phyloP scores from a whole-genome alignment of 2,797 vertebrate genomes.

The Lagocephalus sceleratus region DNA sequence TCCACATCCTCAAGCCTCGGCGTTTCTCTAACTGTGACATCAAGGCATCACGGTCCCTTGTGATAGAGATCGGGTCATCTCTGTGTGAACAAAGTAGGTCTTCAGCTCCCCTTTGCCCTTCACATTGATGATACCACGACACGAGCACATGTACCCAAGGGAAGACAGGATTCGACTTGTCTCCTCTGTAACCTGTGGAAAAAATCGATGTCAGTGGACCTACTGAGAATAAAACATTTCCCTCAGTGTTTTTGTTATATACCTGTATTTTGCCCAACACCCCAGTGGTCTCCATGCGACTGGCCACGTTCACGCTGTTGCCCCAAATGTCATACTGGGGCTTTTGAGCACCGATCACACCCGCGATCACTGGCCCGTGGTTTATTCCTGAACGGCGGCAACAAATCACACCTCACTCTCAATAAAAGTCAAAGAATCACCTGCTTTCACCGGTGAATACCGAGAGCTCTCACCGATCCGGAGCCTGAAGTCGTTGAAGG shows the following conservation, averaged over 20 bases:
- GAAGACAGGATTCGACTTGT: slow-evolving; percentile 83
- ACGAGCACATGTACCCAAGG: slow-evolving; percentile 91
- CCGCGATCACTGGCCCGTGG: slow-evolving; percentile 94
- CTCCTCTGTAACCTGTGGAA: slow-evolving; percentile 91
- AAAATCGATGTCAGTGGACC: neutral
- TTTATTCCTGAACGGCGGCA: slow-evolving; percentile 83
- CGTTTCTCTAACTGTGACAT: slow-evolving; percentile 34
- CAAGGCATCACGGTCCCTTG: slow-evolving; percentile 92
- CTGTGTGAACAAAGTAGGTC: slow-evolving; percentile 95
- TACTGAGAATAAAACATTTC: neutral
- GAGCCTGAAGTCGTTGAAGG: slow-evolving; percentile 96
- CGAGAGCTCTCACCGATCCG: slow-evolving; percentile 83
- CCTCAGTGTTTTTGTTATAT: neutral
- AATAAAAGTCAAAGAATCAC: neutral
- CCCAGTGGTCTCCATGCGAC: slow-evolving; percentile 96
- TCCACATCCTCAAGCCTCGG: slow-evolving; percentile 22
- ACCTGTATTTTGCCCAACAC: slow-evolving; percentile 97
- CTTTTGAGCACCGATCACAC: slow-evolving; percentile 97
- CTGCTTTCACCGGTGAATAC: neutral
- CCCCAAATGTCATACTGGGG: slow-evolving; percentile 99
- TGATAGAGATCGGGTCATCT: slow-evolving; percentile 93
- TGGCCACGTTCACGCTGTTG: slow-evolving; percentile 96
- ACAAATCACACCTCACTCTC: neutral
- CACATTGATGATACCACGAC: slow-evolving; percentile 95
- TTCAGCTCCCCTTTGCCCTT: slow-evolving; percentile 97